A percentile compares a stretch with the other conserved stretches of the same genome.
Conservation (phyloP, 1,140 invertebrate genomes). For the Macrocentrus cingulum region DNA sequence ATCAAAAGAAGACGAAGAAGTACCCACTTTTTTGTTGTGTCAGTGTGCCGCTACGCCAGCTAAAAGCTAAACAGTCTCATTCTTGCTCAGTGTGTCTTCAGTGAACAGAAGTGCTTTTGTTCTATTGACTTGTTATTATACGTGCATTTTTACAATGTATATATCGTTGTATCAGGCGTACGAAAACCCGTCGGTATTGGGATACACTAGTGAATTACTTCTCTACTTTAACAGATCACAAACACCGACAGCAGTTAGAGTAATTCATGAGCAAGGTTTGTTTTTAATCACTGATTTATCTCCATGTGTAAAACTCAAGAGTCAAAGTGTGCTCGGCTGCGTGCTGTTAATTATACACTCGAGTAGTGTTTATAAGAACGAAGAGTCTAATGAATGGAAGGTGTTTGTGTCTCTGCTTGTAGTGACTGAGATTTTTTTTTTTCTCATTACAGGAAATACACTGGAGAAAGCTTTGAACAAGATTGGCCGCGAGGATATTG, state of each 20-base stretch:
- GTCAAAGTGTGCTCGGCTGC: not conserved
- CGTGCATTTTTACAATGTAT: no score
- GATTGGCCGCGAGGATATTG: constrained; percentile 90
- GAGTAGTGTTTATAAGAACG: constrained; percentile 14
- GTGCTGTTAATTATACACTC: constrained; percentile 6
- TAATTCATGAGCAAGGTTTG: constrained; percentile 31
- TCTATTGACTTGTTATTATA: no score
- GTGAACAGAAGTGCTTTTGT: no score
- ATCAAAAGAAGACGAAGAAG: constrained; percentile 32
- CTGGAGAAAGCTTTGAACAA: constrained; percentile 85
- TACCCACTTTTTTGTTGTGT: constrained; percentile 36
- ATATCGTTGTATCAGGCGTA: constrained; percentile 53
- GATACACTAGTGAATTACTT: constrained; percentile 47
- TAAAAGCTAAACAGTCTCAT: constrained; percentile 1
- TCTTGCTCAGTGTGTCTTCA: not conserved
- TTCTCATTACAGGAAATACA: constrained; percentile 68
- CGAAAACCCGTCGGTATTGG: constrained; percentile 38
- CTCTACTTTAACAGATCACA: constrained; percentile 43
- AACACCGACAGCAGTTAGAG: constrained; percentile 21
- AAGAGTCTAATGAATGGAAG: constrained; percentile 12
- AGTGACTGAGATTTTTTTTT: constrained; percentile 3
- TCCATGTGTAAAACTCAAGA: not conserved
- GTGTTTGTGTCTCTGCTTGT: constrained; percentile 3
- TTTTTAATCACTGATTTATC: constrained; percentile 13
- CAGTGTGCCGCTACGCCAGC: constrained; percentile 14